Evolutionary conservation across 2,888 invertebrate genomes (phyloP), one percentile per base, ranked within the genome.

Genomic region (Merodon equestris): DNA sequence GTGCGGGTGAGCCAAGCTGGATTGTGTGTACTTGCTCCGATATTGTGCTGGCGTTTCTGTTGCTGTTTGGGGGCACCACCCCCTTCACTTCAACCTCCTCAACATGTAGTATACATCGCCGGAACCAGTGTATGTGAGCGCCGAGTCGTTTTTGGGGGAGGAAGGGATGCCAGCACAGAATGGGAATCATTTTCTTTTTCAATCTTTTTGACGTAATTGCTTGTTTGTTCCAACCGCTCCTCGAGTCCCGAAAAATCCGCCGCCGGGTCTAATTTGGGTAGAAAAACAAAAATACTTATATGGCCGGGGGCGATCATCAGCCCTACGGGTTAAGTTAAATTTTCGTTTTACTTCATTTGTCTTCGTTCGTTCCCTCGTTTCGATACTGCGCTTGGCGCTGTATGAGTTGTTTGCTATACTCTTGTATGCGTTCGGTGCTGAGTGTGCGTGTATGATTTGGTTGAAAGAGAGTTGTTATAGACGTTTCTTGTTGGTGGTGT

Each of bases 151-250:
- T n/a, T n/a, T n/a, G n/a, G n/a, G n/a, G n/a, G n/a, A 57, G 40
- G 58, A 54, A 63, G 36, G 36, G 63, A 68, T n/a, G n/a, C 27
- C 27, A 27, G 3, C 27, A 27, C 27, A 27, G 27, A 27, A 27
- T 27, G 27, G 70, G 66, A 81, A 75, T 81, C 81, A 71, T 81
- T 81, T 81, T 81, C 75, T 71, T 81, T 81, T 81, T 77, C 72
- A 81, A 82, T 81, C 82, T 82, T 83, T 83, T 82, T 83, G 83
- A 83, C 82, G 82, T 83, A 83, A 83, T 83, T 83, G 83, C 83
- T 83, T 83, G 83, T 83, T 83, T 83, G 82, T 82, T 83, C 77
- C 68, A 71, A 81, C 70, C 63, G 71, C 58, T 76, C 66, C 67
- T 76, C 76, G 64, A 72, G 68, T 72, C 72, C 72, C 70, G 15